A percentile compares a stretch with the other conserved stretches of the same genome.
phyloP scores from a whole-genome alignment of 2,797 vertebrate genomes.

The Centroberyx gerrardi region DNA sequence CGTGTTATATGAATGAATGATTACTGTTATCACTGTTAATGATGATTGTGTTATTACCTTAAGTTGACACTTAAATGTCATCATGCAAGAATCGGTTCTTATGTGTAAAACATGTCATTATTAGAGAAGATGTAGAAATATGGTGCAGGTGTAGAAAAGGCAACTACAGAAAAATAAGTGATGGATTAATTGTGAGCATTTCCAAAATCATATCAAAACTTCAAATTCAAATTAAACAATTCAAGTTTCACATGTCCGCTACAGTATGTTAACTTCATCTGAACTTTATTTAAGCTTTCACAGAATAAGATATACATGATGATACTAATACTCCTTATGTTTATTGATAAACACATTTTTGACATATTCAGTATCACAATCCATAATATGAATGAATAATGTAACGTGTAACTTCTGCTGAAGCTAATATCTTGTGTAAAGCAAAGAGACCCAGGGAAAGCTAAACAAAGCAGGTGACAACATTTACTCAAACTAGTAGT shows the following conservation, averaged over 20 bases:
- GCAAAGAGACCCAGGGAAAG: constrained; percentile 67
- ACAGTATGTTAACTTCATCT: constrained; percentile 60
- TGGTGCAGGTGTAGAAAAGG: neutral
- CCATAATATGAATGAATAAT: constrained; percentile 79
- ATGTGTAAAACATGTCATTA: neutral
- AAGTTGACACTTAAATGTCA: neutral
- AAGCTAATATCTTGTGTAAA: constrained; percentile 72
- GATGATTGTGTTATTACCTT: neutral
- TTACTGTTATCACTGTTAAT: too few relatives aligned
- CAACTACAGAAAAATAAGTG: neutral
- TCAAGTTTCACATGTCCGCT: neutral
- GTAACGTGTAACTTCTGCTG: constrained; percentile 69
- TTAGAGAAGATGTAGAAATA: neutral
- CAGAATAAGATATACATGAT: constrained; percentile 82
- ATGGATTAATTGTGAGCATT: neutral
- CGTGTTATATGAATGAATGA: constrained; percentile 2
- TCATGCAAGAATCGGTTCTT: neutral
- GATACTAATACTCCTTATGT: constrained; percentile 73
- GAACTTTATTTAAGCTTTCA: constrained; percentile 82
- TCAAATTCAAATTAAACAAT: constrained; percentile 23
- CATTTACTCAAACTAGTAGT: constrained; percentile 37
- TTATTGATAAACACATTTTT: constrained; percentile 77
- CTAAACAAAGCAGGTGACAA: constrained; percentile 43
- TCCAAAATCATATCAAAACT: neutral
- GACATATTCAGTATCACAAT: constrained; percentile 80